These are phyloP conservation scores for Resseliella maxima DNA, from an alignment of 2,888 invertebrate species.

Conservation along the genomic window DNA sequence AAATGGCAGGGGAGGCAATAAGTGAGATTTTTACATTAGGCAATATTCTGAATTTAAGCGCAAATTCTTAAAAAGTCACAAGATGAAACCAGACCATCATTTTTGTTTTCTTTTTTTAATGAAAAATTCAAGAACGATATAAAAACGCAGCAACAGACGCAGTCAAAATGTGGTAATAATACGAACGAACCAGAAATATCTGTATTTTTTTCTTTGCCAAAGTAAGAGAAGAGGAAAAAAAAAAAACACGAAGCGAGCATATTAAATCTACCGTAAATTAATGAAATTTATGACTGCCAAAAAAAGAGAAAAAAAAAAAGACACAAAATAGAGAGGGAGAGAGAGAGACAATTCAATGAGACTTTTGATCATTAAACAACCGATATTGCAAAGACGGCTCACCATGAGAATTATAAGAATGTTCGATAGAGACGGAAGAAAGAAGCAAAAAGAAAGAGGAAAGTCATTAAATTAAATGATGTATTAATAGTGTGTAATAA, in stretches of 20 bases:
- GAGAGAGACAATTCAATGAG: conserved; percentile 49
- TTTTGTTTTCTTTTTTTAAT: background rate
- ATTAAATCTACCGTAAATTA: conserved; percentile 51
- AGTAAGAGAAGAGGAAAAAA: background rate
- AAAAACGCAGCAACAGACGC: background rate
- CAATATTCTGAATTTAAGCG: background rate
- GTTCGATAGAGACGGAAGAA: background rate
- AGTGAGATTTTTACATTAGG: background rate
- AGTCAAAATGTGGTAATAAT: conserved; percentile 14
- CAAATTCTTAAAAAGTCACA: too few relatives aligned
- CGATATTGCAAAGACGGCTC: conserved; percentile 22
- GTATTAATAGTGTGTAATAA: conserved; percentile 45
- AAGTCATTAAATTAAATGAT: conserved; percentile 41
- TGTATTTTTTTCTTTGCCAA: background rate
- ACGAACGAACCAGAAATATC: background rate
- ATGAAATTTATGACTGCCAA: conserved; percentile 46
- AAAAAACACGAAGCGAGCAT: background rate
- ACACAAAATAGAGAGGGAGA: too few relatives aligned
- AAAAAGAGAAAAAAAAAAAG: too few relatives aligned
- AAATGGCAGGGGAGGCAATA: background rate
- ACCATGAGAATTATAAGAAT: background rate
- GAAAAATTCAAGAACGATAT: background rate
- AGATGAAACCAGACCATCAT: background rate
- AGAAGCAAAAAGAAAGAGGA: conserved; percentile 8
- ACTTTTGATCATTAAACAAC: conserved; percentile 31